Evolutionary conservation across 2,797 vertebrate genomes (phyloP), one percentile per base, ranked within the genome.

Genomic region (Gila robusta): DNA sequence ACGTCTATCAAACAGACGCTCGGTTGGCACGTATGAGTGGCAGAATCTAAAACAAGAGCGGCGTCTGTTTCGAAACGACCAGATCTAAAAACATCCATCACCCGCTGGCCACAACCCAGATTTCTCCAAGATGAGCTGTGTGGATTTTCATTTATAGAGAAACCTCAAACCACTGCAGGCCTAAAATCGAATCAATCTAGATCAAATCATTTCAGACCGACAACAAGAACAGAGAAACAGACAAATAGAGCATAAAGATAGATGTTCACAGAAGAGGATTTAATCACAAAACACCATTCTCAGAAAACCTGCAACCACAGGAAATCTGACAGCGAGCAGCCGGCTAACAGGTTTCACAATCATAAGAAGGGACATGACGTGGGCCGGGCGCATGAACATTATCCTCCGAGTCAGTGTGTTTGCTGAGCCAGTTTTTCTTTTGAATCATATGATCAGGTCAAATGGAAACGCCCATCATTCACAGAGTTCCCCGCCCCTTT

Each of bases 31-130:
- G n/a, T 28, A 21, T 23, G 44, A 76, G 72, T 17, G 17, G 16
- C 8, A n/a, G 2, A 28, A 44, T 74, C 44, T 74, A 49, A 73
- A 74, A 74, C 72, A 73, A 19, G 72, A 74, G 16, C 1, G 7
- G 66, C 3, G 17, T 69, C 66, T 69, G 67, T 35, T 69, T 39
- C 67, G 2, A 32, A 52, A 11, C 0, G 5, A 3, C 9, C 49
- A 37, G 74, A 37, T 14, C 74, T 56, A 77, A 77, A 77, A 54
- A 23, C 28, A 76, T 12, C 28, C 73, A 56, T 77, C 28, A 21
- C 17, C 73, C 47, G 17, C 73, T 19, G 73, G 73, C 28, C 47
- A 76, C 49, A 76, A 76, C 73, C 44, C 64, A 39, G 79, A 69
- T 37, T 39, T 37, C 41, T 14, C 14, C 12, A 3, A 64, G 79